Evolutionary conservation across 1,140 invertebrate genomes (phyloP).

Genomic region (Pogonus chalceus): DNA sequence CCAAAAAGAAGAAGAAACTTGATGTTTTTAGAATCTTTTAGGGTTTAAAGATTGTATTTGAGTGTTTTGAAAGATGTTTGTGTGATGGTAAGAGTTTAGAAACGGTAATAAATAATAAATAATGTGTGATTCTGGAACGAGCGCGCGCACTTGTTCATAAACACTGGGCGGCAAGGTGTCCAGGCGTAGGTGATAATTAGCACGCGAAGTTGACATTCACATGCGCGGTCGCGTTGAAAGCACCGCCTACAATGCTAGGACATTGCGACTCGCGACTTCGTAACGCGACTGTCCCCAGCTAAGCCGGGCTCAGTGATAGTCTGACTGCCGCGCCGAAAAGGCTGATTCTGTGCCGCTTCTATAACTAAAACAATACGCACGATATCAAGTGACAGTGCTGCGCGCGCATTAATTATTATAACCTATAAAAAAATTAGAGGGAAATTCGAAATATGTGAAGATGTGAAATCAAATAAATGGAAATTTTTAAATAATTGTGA

Average conservation of each 20-base stretch:
- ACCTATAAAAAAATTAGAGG: no score
- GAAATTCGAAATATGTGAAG: no score
- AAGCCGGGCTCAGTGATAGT: conserved; percentile 25
- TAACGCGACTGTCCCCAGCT: no score
- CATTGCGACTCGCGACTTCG: not conserved
- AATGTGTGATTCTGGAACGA: not conserved
- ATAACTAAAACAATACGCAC: conserved; percentile 8
- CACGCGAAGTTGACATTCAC: not conserved
- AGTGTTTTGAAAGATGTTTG: not conserved
- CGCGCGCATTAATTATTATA: conserved; percentile 14
- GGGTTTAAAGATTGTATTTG: no score
- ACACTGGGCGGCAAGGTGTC: not conserved
- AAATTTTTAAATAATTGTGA: no score
- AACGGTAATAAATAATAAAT: no score
- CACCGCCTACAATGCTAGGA: not conserved
- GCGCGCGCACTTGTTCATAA: not conserved
- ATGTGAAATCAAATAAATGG: no score
- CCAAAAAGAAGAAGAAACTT: no score
- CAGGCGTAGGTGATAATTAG: not conserved
- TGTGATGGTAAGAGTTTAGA: not conserved
- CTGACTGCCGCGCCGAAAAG: conserved; percentile 21
- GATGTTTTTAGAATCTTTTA: no score
- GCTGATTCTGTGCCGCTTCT: conserved; percentile 5
- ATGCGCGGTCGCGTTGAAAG: conserved; percentile 1
- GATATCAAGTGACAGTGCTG: conserved; percentile 13